Conservation (phyloP, 2,888 invertebrate species). For the Ophion costatus region DNA sequence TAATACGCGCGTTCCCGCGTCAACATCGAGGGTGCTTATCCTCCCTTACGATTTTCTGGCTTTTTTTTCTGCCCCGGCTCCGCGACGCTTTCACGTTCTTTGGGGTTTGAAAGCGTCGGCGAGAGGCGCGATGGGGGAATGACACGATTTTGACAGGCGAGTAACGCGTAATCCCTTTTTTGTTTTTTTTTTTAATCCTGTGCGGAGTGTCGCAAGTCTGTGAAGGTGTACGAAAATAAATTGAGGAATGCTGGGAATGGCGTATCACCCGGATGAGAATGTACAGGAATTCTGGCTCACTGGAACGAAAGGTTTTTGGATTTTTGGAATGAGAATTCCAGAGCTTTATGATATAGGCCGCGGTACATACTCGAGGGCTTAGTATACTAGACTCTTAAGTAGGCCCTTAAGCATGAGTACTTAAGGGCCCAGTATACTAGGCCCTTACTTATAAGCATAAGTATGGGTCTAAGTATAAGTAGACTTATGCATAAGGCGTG, state of each 20-base stretch:
- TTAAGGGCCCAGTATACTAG: no score
- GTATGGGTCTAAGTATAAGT: no score
- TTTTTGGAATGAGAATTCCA: no score
- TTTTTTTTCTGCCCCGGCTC: constrained; percentile 22
- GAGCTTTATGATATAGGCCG: no score
- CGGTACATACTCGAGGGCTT: no score
- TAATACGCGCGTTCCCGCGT: constrained; percentile 18
- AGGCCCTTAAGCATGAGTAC: no score
- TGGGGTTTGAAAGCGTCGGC: not conserved
- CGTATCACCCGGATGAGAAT: no score
- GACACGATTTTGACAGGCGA: constrained; percentile 44
- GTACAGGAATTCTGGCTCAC: no score
- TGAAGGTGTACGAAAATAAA: not conserved
- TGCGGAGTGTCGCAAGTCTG: not conserved
- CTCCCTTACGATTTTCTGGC: constrained; percentile 38
- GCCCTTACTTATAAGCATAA: no score
- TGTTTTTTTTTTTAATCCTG: not conserved
- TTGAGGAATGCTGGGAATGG: not conserved
- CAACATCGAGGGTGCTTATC: constrained; percentile 54
- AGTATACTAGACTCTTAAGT: no score
- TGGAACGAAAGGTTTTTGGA: no score
- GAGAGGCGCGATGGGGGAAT: constrained; percentile 7
- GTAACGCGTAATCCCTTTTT: not conserved
- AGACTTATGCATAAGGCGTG: no score
- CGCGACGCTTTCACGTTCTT: not conserved